Percentiles rank a stretch among this genome's conserved stretches.
These are phyloP conservation scores for Edolisoma coerulescens DNA, from an alignment of 2,113 vertebrate genomes.

Conservation along the genomic window DNA sequence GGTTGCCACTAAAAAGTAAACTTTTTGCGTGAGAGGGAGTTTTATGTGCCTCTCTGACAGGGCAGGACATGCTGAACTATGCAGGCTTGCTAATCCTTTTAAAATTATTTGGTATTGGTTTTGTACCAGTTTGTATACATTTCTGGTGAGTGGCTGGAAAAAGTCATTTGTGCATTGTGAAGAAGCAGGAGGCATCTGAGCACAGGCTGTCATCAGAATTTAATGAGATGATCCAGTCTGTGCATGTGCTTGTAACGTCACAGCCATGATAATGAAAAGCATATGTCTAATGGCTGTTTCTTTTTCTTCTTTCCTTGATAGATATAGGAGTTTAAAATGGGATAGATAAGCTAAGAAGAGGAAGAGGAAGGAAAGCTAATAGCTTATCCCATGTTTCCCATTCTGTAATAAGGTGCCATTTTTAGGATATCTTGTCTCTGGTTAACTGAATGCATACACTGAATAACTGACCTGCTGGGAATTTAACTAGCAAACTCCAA, in stretches of 20 bases:
- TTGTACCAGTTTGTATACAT: neutral
- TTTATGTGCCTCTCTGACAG: neutral
- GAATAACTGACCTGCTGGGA: slow-evolving; percentile 22
- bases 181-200: neutral
- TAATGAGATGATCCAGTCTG: neutral
- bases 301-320: neutral
- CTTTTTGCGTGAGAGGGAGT: neutral
- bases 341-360: neutral
- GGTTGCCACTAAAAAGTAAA: neutral
- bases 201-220: neutral
- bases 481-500: slow-evolving; percentile 26
- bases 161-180: neutral
- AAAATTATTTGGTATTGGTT: neutral
- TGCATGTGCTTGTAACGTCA: neutral
- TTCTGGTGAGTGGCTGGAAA: neutral
- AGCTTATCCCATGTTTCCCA: neutral
- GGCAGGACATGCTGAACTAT: neutral
- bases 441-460: neutral
- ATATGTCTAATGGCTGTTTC: neutral
- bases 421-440: slow-evolving; percentile 10
- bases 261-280: neutral
- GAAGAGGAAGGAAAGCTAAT: neutral
- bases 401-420: slow-evolving; percentile 7
- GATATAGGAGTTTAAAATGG: neutral
- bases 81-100: neutral